Evolutionary conservation across 1,140 invertebrate genomes (phyloP), one percentile per base, ranked within the genome.

Genomic region (Bombus difficillimus): DNA sequence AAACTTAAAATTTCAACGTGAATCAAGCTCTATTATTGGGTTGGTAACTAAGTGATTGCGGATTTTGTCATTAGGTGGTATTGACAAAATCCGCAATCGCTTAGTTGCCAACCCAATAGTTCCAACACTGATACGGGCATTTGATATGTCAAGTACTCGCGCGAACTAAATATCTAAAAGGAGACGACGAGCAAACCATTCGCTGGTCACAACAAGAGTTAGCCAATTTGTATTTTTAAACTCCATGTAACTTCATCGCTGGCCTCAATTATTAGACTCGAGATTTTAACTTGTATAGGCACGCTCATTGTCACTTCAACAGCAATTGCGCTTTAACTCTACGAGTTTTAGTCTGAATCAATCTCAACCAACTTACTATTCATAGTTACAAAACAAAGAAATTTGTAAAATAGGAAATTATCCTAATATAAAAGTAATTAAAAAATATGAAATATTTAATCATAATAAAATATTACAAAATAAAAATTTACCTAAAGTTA

Each of bases 171-270:
- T 78, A 78, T 69, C 37, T 53, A 84, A 72, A 72, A 47, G 53
- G 22, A 79, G 76, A 68, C 32, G 81, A 79, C 81, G 15, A 39
- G 9, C 77, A 71, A 79, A 79, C 39, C 43, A 62, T 34, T 34
- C 32, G 37, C 15, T 72, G 39, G 53, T 62, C 22, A 28, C 47
- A 59, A 12, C 32, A 68, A 66, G 32, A 34, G 39, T 79, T 47
- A 32, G 83, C 76, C 82, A 83, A 84, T 47, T 69, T 22, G 37
- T 83, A 83, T 83, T 83, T 84, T 84, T 79, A 78, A 83, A 69
- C 72, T 43, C 28, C 66, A 22, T 32, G 53, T 22, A 79, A 71
- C 82, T 79, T 78, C 74, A 57, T 47, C n/a, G 47, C 43, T 47
- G 47, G 47, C 59, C 75, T 77, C 82, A 84, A 83, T 78, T 84